Evolutionary conservation across 2,888 invertebrate species (phyloP).

Genomic region (Strigamia maritima): DNA sequence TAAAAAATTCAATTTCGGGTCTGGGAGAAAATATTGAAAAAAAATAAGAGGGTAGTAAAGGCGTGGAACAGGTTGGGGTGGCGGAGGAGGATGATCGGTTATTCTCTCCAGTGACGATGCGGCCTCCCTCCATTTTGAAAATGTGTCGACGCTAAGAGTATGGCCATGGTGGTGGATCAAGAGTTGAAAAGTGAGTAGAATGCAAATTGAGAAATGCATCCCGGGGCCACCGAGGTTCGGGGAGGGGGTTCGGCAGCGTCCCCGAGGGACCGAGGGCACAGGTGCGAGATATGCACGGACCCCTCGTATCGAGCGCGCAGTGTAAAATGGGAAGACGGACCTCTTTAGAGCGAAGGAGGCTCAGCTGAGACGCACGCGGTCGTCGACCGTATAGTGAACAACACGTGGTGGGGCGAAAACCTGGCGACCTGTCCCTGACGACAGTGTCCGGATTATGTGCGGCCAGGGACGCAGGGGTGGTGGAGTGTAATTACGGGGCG

Average conservation of each 20-base stretch:
- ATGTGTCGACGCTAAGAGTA: constrained; percentile 39
- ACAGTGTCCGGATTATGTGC: background rate
- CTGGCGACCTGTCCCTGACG: background rate
- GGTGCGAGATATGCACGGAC: background rate
- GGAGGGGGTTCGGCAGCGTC: background rate
- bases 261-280: background rate
- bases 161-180: constrained; percentile 40
- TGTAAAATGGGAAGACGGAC: constrained; percentile 12
- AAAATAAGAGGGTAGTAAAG: constrained; percentile 15
- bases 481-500: background rate
- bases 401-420: background rate
- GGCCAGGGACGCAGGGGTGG: constrained; percentile 7
- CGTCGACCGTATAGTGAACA: constrained; percentile 7
- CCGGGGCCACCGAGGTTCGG: background rate
- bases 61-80: constrained; percentile 33
- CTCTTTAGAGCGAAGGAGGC: constrained; percentile 18
- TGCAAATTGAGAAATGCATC: background rate
- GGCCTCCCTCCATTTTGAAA: constrained; percentile 40
- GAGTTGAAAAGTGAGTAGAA: constrained; percentile 39
- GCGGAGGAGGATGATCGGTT: constrained; percentile 36
- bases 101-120: constrained; percentile 33
- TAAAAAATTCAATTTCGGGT: background rate
- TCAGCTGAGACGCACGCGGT: constrained; percentile 34
- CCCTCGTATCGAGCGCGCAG: background rate
- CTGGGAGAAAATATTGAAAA: constrained; percentile 31